Evolutionary conservation across 2,888 invertebrate genomes (phyloP).

Genomic region (Hybos culiciformis): DNA sequence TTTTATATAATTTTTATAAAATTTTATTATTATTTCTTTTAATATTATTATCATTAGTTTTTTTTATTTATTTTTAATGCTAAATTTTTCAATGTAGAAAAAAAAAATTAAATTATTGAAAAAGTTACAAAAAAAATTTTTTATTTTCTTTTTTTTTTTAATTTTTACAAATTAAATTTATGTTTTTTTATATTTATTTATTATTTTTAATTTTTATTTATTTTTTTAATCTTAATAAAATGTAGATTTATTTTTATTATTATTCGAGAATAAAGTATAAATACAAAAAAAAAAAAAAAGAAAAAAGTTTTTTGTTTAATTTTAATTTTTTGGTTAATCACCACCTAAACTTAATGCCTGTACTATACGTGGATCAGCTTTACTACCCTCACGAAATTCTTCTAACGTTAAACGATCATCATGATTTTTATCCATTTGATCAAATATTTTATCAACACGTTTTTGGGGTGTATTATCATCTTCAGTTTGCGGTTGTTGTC

Average conservation of each 20-base stretch:
- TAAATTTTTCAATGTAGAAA: too few relatives aligned
- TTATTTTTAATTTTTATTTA: slow-evolving; percentile 7
- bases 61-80: too few relatives aligned
- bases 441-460: slow-evolving; percentile 95
- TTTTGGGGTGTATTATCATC: slow-evolving; percentile 90
- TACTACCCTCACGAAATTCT: slow-evolving; percentile 94
- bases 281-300: too few relatives aligned
- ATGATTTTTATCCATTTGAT: slow-evolving; percentile 98
- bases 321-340: slow-evolving; percentile 40
- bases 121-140: slow-evolving; percentile 7
- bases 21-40: too few relatives aligned
- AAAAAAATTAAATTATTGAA: too few relatives aligned
- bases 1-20: too few relatives aligned
- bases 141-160: slow-evolving; percentile 3
- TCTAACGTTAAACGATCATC: slow-evolving; percentile 91
- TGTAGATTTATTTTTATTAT: slow-evolving; percentile 1
- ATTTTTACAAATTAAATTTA: slow-evolving; percentile 1
- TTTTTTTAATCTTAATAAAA: slow-evolving; percentile 7
- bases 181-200: slow-evolving; percentile 4
- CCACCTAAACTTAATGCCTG: slow-evolving; percentile 82
- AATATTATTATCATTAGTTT: too few relatives aligned
- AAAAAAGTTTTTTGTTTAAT: slow-evolving; percentile 4
- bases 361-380: slow-evolving; percentile 95
- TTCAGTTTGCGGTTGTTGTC: slow-evolving; percentile 75
- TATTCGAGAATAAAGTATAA: slow-evolving; percentile 1